These are phyloP conservation scores for Platyrinchus mystaceus DNA, from an alignment of 2,797 vertebrate species.

Conservation along the genomic window DNA sequence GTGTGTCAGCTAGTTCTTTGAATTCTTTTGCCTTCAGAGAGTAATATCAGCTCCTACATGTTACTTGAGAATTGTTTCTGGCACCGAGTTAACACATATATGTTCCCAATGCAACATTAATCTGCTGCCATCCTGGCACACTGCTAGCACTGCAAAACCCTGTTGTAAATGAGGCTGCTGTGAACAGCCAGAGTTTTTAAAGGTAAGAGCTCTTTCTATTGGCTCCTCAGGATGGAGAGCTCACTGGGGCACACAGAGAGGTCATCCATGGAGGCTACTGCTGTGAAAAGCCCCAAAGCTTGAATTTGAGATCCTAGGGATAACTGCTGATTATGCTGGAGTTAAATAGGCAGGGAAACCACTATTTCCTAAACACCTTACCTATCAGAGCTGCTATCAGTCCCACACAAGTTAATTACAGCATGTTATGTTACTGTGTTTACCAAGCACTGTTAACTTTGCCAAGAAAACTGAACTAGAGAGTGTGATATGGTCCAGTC, in stretches of 20 bases:
- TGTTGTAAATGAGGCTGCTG: neutral
- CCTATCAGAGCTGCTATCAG: neutral
- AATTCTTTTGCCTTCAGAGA: neutral
- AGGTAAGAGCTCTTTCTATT: neutral
- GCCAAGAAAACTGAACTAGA: neutral
- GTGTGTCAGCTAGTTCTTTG: neutral
- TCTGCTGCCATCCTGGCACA: neutral
- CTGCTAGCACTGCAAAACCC: neutral
- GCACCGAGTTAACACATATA: neutral
- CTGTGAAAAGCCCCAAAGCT: neutral
- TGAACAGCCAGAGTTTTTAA: neutral
- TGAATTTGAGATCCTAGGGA: neutral
- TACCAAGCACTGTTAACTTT: neutral
- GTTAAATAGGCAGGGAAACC: neutral
- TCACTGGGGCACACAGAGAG: neutral
- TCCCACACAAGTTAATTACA: rapidly evolving
- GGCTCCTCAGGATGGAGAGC: neutral
- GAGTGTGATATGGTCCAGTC: neutral
- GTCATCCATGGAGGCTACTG: neutral
- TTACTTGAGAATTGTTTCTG: neutral
- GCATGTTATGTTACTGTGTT: neutral
- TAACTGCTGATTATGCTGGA: neutral
- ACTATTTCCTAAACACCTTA: neutral
- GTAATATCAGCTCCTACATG: neutral
- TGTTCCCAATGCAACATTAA: neutral